A percentile compares a stretch with the other conserved stretches of the same genome.
Conservation (phyloP, 2,888 invertebrate species). For the Steinernema hermaphroditum region DNA sequence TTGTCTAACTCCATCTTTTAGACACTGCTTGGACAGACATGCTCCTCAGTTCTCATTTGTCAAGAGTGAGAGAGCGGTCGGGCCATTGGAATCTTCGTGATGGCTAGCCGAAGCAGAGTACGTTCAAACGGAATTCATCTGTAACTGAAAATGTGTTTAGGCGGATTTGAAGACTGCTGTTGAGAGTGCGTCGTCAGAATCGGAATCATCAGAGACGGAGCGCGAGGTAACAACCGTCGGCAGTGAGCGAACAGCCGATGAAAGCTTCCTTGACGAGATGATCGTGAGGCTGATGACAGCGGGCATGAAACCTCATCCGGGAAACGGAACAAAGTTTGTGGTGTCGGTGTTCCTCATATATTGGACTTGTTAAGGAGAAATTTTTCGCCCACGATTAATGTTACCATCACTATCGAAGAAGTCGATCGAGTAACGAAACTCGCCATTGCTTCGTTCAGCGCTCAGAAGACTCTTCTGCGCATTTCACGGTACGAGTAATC, state of each 20-base stretch:
- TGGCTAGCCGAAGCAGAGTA: too few relatives aligned
- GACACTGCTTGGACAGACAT: too few relatives aligned
- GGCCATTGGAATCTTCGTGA: too few relatives aligned
- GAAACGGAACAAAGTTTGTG: not conserved
- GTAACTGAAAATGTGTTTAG: not conserved
- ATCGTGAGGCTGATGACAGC: conserved; percentile 39
- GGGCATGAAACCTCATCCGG: conserved; percentile 30
- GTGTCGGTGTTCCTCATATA: too few relatives aligned
- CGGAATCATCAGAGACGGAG: not conserved
- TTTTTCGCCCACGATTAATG: conserved; percentile 35
- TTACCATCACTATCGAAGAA: conserved; percentile 43
- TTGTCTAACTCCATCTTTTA: too few relatives aligned
- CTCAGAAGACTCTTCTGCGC: conserved; percentile 43
- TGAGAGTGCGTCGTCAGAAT: not conserved
- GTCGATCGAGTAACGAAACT: conserved; percentile 43
- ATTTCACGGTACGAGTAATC: conserved; percentile 35
- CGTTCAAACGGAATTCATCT: too few relatives aligned
- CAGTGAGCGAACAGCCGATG: not conserved
- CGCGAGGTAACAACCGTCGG: too few relatives aligned
- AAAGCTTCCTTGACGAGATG: conserved; percentile 35
- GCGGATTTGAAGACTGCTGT: not conserved
- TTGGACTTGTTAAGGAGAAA: not conserved
- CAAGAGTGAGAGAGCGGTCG: too few relatives aligned
- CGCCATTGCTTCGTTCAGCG: conserved; percentile 42
- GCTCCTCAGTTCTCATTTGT: too few relatives aligned